Conservation (phyloP, 2,797 vertebrate species). For the Helicolenus hilgendorfi region DNA sequence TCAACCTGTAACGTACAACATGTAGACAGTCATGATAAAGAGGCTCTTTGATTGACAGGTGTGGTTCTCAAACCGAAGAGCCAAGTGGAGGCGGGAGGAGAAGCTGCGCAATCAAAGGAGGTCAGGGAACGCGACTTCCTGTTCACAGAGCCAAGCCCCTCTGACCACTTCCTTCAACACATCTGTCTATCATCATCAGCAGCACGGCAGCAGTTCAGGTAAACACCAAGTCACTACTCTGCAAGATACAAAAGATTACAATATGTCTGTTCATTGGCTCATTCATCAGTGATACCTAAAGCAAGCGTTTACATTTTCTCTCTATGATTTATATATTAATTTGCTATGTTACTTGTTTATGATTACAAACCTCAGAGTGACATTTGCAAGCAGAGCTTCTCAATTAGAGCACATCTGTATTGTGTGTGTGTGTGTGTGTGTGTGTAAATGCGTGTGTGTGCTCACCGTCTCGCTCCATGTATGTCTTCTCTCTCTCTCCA, state of each 20-base stretch:
- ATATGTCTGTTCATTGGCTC: neutral
- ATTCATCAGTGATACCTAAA: neutral
- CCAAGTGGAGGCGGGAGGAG: slow-evolving; percentile 95
- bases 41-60: slow-evolving; percentile 85
- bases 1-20: neutral
- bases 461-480: slow-evolving; percentile 2
- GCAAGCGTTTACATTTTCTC: slow-evolving; percentile 10
- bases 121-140: slow-evolving; percentile 89
- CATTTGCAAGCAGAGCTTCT: slow-evolving; percentile 52
- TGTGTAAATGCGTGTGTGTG: neutral
- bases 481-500: slow-evolving; percentile 75
- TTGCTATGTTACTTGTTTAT: slow-evolving; percentile 26
- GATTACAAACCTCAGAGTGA: slow-evolving; percentile 40
- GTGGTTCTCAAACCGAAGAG: slow-evolving; percentile 95
- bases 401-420: slow-evolving; percentile 63
- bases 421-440: slow-evolving; percentile 14
- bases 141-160: slow-evolving; percentile 89
- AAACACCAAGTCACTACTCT: neutral
- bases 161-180: slow-evolving; percentile 91
- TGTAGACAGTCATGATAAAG: neutral
- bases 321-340: slow-evolving; percentile 41
- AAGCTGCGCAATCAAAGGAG: slow-evolving; percentile 93
- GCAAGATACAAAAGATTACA: neutral
- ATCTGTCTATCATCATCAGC: slow-evolving; percentile 91
- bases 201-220: slow-evolving; percentile 91